Evolutionary conservation across 2,797 vertebrate genomes (phyloP).

Genomic region (Liparis tanakae): DNA sequence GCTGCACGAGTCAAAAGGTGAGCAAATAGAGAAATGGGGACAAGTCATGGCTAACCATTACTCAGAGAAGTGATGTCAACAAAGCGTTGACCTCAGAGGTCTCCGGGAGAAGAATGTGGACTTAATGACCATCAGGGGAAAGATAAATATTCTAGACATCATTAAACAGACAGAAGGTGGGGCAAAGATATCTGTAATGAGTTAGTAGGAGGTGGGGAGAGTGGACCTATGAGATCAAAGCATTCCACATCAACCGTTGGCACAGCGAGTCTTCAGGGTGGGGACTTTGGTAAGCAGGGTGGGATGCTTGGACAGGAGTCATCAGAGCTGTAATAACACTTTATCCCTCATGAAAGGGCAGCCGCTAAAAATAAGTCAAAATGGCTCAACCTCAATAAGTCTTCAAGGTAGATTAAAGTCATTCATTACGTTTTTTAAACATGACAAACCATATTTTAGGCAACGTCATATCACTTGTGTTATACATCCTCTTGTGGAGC

Average conservation of each 20-base stretch:
- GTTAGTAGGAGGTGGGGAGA: neutral
- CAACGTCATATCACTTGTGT: conserved; percentile 19
- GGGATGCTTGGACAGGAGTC: conserved; percentile 52
- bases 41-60: conserved; percentile 52
- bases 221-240: conserved; percentile 64
- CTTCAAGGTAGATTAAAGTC: conserved; percentile 12
- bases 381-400: neutral
- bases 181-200: conserved; percentile 37
- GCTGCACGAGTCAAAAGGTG: conserved; percentile 64
- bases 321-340: conserved; percentile 52
- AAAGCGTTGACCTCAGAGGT: conserved; percentile 58
- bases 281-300: conserved; percentile 54
- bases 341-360: conserved; percentile 55
- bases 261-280: conserved; percentile 59
- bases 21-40: conserved; percentile 65
- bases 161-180: conserved; percentile 55
- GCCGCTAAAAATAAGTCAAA: conserved; percentile 58
- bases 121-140: conserved; percentile 66
- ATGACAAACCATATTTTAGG: conserved; percentile 10
- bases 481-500: conserved; percentile 46
- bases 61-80: conserved; percentile 65
- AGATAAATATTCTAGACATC: conserved; percentile 68
- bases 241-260: conserved; percentile 59
- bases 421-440: conserved; percentile 17
- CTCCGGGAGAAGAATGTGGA: conserved; percentile 52